phyloP scores from a whole-genome alignment of 1,140 invertebrate genomes.

The Chironomus striatipennis region DNA sequence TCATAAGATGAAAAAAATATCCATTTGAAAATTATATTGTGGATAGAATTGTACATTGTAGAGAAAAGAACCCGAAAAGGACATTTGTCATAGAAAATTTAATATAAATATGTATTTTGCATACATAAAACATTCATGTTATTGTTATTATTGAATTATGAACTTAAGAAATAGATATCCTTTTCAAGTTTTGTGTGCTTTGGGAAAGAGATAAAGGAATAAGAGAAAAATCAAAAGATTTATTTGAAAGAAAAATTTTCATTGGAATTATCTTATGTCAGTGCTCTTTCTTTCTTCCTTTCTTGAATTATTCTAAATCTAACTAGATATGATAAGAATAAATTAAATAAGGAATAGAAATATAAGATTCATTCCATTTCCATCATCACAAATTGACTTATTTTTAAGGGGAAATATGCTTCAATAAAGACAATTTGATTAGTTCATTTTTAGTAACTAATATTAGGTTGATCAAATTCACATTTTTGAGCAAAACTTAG shows the following conservation, averaged over 20 bases:
- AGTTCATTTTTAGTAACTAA: no score
- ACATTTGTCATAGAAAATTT: constrained; percentile 24
- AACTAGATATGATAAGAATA: no score
- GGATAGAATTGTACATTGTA: not conserved
- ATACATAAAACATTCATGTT: constrained; percentile 18
- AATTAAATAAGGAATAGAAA: no score
- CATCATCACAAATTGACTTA: no score
- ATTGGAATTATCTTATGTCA: no score
- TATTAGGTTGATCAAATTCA: no score
- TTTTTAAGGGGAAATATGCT: no score
- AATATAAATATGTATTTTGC: constrained; percentile 21
- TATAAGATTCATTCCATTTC: no score
- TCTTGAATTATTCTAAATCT: no score
- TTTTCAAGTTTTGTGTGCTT: not conserved
- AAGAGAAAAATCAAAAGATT: constrained; percentile 7
- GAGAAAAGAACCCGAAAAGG: constrained; percentile 10
- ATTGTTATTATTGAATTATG: constrained; percentile 24
- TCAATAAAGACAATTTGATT: no score
- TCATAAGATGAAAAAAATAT: not conserved
- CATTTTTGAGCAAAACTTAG: no score
- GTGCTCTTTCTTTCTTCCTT: no score
- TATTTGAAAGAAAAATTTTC: not conserved
- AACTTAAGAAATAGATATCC: not conserved
- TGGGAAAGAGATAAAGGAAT: not conserved
- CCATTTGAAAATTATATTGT: constrained; percentile 11